A percentile compares a stretch with the other conserved stretches of the same genome.
These are phyloP conservation scores for Basileuterus tristriatus DNA, from an alignment of 2,797 vertebrate genomes.

Conservation along the genomic window DNA sequence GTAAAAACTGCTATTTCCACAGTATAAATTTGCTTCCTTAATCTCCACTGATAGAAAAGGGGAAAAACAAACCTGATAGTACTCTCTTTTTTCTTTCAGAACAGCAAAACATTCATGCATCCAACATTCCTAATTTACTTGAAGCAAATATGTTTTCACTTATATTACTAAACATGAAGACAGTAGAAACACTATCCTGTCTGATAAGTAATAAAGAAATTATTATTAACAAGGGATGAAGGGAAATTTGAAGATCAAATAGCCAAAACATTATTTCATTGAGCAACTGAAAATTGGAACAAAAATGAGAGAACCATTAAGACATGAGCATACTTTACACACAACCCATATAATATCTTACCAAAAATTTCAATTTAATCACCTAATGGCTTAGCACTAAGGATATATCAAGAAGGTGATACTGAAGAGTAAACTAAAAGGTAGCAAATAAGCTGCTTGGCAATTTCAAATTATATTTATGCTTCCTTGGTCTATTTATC, in stretches of 20 bases:
- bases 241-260: not conserved
- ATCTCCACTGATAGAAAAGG: not conserved
- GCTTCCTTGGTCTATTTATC: not conserved
- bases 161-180: not conserved
- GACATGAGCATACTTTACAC: not conserved
- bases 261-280: not conserved
- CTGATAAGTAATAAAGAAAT: not conserved
- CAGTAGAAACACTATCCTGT: not conserved
- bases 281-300: not conserved
- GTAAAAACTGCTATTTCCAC: not conserved
- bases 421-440: not conserved
- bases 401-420: not conserved
- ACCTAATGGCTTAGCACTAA: not conserved
- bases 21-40: not conserved
- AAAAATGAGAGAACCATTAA: not conserved
- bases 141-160: not conserved
- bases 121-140: not conserved
- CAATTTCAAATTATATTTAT: not conserved
- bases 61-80: fast-evolving
- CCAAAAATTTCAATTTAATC: not conserved
- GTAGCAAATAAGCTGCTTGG: not conserved
- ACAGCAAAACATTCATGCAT: not conserved
- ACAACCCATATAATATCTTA: not conserved
- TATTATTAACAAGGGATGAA: not conserved
- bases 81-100: not conserved